phyloP scores from a whole-genome alignment of 2,888 invertebrate species.

The Penaeus monodon region DNA sequence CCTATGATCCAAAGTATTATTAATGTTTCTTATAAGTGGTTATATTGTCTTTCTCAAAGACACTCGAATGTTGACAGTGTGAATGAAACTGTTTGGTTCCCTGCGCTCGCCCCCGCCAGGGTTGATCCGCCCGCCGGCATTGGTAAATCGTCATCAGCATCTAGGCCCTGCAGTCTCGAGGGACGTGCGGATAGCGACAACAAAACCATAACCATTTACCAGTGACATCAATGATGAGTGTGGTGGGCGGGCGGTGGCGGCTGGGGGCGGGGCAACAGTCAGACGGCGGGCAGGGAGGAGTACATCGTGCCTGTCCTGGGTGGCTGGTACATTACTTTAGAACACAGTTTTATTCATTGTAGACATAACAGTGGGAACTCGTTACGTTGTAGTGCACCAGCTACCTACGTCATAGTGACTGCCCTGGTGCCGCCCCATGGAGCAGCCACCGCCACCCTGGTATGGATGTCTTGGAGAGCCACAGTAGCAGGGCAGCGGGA shows the following conservation, averaged over 20 bases:
- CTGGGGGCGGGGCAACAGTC: constrained; percentile 10
- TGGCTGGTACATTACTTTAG: no score
- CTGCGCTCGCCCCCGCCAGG: constrained; percentile 54
- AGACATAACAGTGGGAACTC: constrained; percentile 1
- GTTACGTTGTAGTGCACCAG: background rate
- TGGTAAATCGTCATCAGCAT: background rate
- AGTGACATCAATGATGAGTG: constrained; percentile 8
- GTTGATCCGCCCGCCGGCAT: constrained; percentile 44
- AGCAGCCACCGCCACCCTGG: constrained; percentile 21
- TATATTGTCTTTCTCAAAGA: constrained; percentile 57
- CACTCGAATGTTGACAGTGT: constrained; percentile 59
- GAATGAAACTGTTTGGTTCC: constrained; percentile 59
- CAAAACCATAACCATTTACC: background rate
- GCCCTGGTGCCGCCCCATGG: constrained; percentile 8
- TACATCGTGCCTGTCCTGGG: background rate
- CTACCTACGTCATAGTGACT: background rate
- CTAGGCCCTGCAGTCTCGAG: background rate
- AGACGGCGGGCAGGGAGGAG: background rate
- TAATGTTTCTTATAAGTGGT: constrained; percentile 60
- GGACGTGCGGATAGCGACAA: background rate
- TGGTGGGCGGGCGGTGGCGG: constrained; percentile 27
- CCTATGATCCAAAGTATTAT: constrained; percentile 58
- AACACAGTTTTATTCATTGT: background rate
- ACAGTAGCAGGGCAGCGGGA: constrained; percentile 38
- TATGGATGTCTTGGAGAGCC: constrained; percentile 29